phyloP scores from a whole-genome alignment of 2,888 invertebrate species.

The Balanococcus diminutus region DNA sequence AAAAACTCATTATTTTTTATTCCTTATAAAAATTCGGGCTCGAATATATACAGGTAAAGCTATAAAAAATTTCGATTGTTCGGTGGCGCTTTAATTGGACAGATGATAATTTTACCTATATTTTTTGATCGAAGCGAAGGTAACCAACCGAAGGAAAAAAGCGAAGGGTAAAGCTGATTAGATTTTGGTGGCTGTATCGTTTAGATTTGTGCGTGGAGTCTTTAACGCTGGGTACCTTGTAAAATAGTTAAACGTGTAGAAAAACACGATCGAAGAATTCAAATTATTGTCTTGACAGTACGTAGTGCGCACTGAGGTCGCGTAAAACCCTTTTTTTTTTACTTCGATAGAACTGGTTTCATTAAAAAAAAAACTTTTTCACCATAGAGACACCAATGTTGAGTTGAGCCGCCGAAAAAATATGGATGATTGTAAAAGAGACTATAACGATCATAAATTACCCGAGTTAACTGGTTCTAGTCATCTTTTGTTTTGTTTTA shows the following conservation, averaged over 20 bases:
- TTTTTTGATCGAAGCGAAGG: constrained; percentile 5
- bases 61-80: constrained; percentile 12
- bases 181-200: constrained; percentile 2
- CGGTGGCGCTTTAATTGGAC: constrained; percentile 9
- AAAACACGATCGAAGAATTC: constrained; percentile 25
- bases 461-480: constrained; percentile 45
- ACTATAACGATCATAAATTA: constrained; percentile 43
- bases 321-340: neutral
- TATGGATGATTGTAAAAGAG: constrained; percentile 1
- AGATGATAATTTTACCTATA: constrained; percentile 14
- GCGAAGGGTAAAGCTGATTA: neutral
- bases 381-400: constrained; percentile 24
- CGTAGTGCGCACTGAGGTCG: neutral
- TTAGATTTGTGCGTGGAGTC: neutral
- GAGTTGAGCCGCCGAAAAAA: constrained; percentile 2
- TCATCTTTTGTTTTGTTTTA: constrained; percentile 47
- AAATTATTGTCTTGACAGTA: neutral
- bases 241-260: constrained; percentile 19
- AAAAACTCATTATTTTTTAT: constrained; percentile 33
- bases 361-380: constrained; percentile 8
- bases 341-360: constrained; percentile 28
- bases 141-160: neutral
- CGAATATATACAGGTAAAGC: neutral
- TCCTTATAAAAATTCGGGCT: constrained; percentile 1
- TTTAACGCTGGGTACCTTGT: constrained; percentile 6